Percentiles rank a stretch among this genome's conserved stretches.
Evolutionary conservation across 2,113 vertebrate species (phyloP).

Genomic region (Monopterus albus): DNA sequence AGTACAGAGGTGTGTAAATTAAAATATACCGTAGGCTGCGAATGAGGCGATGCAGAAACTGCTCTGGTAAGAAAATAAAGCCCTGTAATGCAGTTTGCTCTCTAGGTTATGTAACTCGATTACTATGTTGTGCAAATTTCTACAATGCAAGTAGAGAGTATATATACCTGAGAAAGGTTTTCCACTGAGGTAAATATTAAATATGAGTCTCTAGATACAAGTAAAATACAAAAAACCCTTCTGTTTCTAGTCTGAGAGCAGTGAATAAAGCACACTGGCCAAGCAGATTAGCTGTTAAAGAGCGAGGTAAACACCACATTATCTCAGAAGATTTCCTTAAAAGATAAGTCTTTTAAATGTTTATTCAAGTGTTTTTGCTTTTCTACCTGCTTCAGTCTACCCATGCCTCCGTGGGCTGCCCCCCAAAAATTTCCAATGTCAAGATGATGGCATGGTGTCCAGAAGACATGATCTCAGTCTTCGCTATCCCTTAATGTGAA

Average conservation of each 20-base stretch:
- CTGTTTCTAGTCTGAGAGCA: neutral
- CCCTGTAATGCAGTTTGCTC: neutral
- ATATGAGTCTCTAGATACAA: neutral
- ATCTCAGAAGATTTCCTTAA: conserved; percentile 26
- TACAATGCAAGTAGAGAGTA: neutral
- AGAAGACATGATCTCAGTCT: conserved; percentile 65
- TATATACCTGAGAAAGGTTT: neutral
- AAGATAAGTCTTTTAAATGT: conserved; percentile 56
- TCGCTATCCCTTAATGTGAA: conserved; percentile 78
- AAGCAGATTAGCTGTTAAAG: conserved; percentile 3
- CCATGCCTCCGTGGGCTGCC: conserved; percentile 42
- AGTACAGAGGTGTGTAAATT: neutral
- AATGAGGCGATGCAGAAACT: too few relatives aligned
- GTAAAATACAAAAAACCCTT: neutral
- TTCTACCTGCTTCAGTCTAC: conserved; percentile 26
- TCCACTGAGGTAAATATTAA: neutral
- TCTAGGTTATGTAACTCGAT: neutral
- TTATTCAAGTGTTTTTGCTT: conserved; percentile 51
- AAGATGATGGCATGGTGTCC: conserved; percentile 74
- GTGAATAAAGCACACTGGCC: neutral
- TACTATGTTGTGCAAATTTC: neutral
- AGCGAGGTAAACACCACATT: conserved; percentile 13
- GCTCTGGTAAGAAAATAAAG: too few relatives aligned
- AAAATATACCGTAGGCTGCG: too few relatives aligned
- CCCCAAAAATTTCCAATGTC: conserved; percentile 63